Evolutionary conservation across 2,888 invertebrate genomes (phyloP), one percentile per base, ranked within the genome.

Genomic region (Hydropsyche betteni): DNA sequence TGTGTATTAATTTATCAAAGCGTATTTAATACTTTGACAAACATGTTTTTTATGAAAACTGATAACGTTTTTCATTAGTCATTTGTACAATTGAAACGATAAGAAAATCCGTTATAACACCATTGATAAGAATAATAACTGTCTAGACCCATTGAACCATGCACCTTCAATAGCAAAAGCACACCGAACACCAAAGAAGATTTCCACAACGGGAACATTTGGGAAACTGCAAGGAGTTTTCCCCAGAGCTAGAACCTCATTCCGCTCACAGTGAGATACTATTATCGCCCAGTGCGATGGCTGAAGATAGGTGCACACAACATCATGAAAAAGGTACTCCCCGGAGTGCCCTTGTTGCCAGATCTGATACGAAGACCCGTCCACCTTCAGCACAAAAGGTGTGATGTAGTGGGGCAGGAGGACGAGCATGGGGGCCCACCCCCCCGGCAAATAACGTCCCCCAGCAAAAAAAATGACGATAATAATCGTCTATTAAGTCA

Each of bases 241-340:
- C n/a, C 33, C 64, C 64, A 10, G 10, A 10, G 64, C 64, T 38
- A 72, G 58, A 24, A 61, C 58, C 72, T 55, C 72, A 72, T 72
- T 72, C 10, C 1, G 55, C 33, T 52, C 12, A 44, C 51, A 34
- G 51, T 75, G 71, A 64, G 71, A 75, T 75, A 64, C 71, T 71
- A 75, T 70, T 71, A 75, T 75, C 71, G 61, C 75, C 68, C 36
- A 68, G 58, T 10, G 38, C 52, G 76, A 76, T 76, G 76, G 68
- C 53, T 50, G 70, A 38, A 74, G 76, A 76, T 76, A 74, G 68
- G 74, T 69, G 76, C 74, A 58, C 74, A 58, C 74, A 71, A 71
- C 68, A 76, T 76, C 71, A 74, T 70, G 74, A 68, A 61, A 71
- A 74, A 76, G 71, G 74, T 76, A 52, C 24, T 76, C 76, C 76